phyloP scores from a whole-genome alignment of 1,140 invertebrate species.

The Caerostris darwini region DNA sequence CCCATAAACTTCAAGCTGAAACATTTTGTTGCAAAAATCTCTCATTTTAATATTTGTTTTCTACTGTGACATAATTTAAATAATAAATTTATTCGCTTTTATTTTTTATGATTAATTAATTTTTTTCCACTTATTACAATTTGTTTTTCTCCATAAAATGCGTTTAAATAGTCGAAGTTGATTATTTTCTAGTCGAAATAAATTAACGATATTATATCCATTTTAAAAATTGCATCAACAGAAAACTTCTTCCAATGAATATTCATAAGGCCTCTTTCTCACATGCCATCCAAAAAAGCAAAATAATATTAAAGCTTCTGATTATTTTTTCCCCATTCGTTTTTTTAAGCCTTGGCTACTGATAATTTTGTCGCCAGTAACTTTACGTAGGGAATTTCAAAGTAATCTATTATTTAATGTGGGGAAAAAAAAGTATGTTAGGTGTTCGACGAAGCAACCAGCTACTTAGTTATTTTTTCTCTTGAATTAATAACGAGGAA shows the following conservation, averaged over 20 bases:
- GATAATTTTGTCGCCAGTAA: too few species aligned
- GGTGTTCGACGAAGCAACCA: background rate
- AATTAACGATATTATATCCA: background rate
- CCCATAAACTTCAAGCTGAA: too few species aligned
- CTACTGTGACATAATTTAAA: too few species aligned
- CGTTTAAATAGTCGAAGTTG: too few species aligned
- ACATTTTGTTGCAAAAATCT: too few species aligned
- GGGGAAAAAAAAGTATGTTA: background rate
- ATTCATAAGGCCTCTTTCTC: background rate
- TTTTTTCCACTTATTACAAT: too few species aligned
- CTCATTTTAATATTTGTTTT: too few species aligned
- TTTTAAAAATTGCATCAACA: background rate
- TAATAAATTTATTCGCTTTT: too few species aligned
- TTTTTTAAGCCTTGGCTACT: too few species aligned
- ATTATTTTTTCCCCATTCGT: background rate
- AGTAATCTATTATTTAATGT: conserved; percentile 3
- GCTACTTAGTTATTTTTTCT: background rate
- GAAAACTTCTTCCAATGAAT: background rate
- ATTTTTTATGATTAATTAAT: too few species aligned
- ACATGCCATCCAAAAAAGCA: background rate
- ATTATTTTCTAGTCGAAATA: background rate
- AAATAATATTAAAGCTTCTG: background rate
- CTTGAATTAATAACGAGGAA: background rate
- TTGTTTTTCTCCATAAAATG: too few species aligned
- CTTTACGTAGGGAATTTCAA: background rate